Conservation (phyloP, 2,888 invertebrate species). For the Anarsia innoxiella region DNA sequence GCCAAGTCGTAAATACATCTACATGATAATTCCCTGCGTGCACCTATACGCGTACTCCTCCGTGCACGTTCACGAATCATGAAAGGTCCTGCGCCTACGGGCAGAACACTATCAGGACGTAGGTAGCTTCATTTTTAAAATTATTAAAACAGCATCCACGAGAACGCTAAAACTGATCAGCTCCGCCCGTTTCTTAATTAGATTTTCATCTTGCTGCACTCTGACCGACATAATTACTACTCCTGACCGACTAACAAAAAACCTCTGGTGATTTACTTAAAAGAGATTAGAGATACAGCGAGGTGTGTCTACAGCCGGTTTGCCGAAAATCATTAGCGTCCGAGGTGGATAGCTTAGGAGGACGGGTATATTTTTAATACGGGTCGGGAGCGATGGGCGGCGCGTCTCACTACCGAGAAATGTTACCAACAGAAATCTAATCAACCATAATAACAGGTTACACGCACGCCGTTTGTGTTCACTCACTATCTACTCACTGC, state of each 20-base stretch:
- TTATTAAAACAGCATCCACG: slow-evolving; percentile 49
- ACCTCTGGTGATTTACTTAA: slow-evolving; percentile 66
- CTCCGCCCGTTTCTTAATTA: slow-evolving; percentile 69
- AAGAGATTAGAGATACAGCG: slow-evolving; percentile 61
- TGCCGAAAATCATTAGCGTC: slow-evolving; percentile 74
- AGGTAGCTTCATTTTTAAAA: slow-evolving; percentile 34
- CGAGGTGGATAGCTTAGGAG: slow-evolving; percentile 59
- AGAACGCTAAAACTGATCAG: slow-evolving; percentile 49
- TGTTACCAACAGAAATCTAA: slow-evolving; percentile 75
- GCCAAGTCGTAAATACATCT: slow-evolving; percentile 62
- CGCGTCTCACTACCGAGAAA: slow-evolving; percentile 71
- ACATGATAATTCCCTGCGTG: slow-evolving; percentile 55
- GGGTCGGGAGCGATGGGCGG: slow-evolving; percentile 72
- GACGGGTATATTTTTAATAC: slow-evolving; percentile 71
- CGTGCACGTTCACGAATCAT: slow-evolving; percentile 27
- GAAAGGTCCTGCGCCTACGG: too few relatives aligned
- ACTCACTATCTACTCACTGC: slow-evolving; percentile 61
- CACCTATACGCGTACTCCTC: slow-evolving; percentile 38
- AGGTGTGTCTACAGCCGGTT: slow-evolving; percentile 68
- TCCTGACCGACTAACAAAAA: slow-evolving; percentile 67
- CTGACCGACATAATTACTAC: slow-evolving; percentile 73
- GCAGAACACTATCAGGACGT: slow-evolving; percentile 20
- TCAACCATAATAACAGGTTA: slow-evolving; percentile 75
- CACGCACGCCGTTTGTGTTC: slow-evolving; percentile 65
- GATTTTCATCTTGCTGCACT: slow-evolving; percentile 71